Base-by-base conservation (phyloP, 2,888 invertebrate genomes). In the Cloeon dipterum region DNA sequence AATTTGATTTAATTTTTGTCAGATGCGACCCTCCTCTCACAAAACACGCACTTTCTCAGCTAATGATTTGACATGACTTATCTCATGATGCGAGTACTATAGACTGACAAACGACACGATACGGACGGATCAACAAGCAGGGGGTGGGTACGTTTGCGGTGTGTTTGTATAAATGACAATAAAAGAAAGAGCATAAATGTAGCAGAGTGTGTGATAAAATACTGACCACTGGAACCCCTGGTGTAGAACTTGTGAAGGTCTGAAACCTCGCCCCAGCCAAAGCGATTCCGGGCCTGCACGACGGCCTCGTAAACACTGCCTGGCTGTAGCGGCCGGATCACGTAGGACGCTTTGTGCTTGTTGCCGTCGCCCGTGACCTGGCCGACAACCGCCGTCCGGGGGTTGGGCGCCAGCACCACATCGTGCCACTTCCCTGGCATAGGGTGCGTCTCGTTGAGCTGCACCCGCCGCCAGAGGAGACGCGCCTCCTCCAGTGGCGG, bases 231-330 rank as follows among this genome's bases (percentile, higher is more conserved):
- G 40, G 48, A 46, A 33, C 46, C 51, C 37, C 50, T 46, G 23
- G 74, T 74, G 56, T 72, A 71, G 57, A 75, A 75, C 52, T 72
- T 73, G 58, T 74, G 74, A 42, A 73, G 68, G 50, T 74, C 74
- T 51, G 74, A 74, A 37, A 73, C 71, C 62, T 73, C 72, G 47
- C 73, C 73, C 73, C 74, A 74, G 1, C 75, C 75, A 45, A 73
- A 74, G 55, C 70, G 63, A 55, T 76, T 76, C 59, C 71, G 74
- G 40, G 75, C 74, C 48, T 73, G 72, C 37, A 75, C 74, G 45
- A 73, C 71, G 10, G 74, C 74, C 49, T 76, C 75, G 53, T 74
- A 76, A 42, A 71, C 68, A 7, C 72, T 68, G 2, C 66, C 71
- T 1, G 74, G 65, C 51, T 70, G 63, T 43, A 76, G 57, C 21